Base-by-base conservation (phyloP, 2,888 invertebrate genomes). In the Dascillus cervinus region DNA sequence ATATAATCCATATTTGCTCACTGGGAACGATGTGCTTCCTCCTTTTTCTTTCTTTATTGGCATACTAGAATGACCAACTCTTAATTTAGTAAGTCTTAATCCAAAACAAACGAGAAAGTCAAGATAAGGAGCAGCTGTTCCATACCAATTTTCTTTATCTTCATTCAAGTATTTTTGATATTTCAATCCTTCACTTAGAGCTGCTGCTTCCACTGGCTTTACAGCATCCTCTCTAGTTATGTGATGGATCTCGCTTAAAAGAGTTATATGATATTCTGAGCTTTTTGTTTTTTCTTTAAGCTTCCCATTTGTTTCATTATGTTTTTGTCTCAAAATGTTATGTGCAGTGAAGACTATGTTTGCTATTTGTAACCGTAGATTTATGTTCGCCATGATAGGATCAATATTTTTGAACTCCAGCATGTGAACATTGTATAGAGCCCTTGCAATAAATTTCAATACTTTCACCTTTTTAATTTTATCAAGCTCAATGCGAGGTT, bases 1-100 rank as follows among this genome's bases (percentile, higher is more conserved):
- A 26, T 34, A 24, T 1, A 47, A 6, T 2, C 45, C 45, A 19
- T 46, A 46, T 24, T 31, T 33, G 3, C 13, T 13, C 4, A 43
- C 39, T 9, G 31, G 27, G 3, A 37, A 30, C 2, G 27, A 9
- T n/a, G 19, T 36, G 2, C 29, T 8, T 17, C 24, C 24, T 4
- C 26, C 34, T 9, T 20, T 25, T 1, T 31, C 29, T 20, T 43
- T 43, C 5, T 21, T 22, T 9, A 43, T 13, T 2, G 41, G 34
- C 41, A 46, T 41, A 5, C 29, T 22, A 3, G 22, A 11, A 21
- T 43, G 41, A 0, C 43, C 41, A 3, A 37, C 8, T 24, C 41
- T 29, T 6, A 43, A 19, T 22, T 45, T 41, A 3, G 30, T 27
- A 10, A 31, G 4, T 13, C 34, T 10, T 3, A 35, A 15, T 4